phyloP scores from a whole-genome alignment of 2,113 vertebrate genomes.

The Sigmodon hispidus region DNA sequence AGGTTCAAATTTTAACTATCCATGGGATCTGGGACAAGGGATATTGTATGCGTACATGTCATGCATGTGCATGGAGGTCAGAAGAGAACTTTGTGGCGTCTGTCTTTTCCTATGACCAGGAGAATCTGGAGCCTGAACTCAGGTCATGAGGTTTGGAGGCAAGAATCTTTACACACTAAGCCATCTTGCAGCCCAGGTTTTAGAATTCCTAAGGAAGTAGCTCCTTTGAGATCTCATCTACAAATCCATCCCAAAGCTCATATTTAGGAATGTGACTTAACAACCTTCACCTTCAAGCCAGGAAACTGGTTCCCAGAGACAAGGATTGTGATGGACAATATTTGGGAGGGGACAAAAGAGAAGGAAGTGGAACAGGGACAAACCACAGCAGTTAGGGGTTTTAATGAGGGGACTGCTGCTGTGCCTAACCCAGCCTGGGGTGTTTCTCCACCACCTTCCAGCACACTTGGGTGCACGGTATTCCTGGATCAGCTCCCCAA shows the following conservation, averaged over 20 bases:
- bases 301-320: neutral
- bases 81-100: neutral
- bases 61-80: neutral
- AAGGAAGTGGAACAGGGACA: neutral
- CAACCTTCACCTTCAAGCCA: neutral
- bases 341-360: neutral
- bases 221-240: neutral
- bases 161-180: neutral
- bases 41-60: neutral
- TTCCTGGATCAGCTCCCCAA: neutral
- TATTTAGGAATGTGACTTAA: neutral
- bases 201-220: neutral
- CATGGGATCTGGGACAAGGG: slow-evolving; percentile 33
- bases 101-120: neutral
- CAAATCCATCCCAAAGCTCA: neutral
- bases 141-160: neutral
- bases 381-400: too few species aligned
- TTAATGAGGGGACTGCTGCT: neutral
- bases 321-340: neutral
- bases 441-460: neutral
- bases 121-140: neutral
- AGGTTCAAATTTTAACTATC: neutral
- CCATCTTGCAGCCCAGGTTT: neutral
- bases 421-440: neutral
- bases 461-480: neutral